Evolutionary conservation across 2,113 vertebrate genomes (phyloP).

Genomic region (Oncorhynchus mykiss): DNA sequence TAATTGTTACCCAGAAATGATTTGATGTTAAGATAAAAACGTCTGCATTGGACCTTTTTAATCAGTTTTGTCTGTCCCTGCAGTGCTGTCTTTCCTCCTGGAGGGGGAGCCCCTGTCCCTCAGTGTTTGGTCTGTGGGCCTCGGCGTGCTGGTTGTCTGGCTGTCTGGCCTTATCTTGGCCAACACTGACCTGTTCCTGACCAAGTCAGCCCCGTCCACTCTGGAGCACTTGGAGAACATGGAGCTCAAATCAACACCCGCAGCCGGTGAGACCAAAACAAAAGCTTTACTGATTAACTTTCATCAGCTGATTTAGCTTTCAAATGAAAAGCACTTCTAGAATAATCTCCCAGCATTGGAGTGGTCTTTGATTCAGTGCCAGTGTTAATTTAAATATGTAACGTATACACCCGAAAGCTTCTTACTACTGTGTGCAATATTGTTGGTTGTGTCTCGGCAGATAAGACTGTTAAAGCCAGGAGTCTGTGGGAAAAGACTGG

Average conservation of each 20-base stretch:
- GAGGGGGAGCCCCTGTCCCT: slow-evolving; percentile 12
- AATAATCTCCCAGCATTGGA: too few species aligned
- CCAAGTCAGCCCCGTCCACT: slow-evolving; percentile 7
- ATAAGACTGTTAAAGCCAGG: slow-evolving; percentile 73
- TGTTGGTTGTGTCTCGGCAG: slow-evolving; percentile 22
- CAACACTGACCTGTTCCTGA: slow-evolving; percentile 38
- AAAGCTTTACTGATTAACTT: too few species aligned
- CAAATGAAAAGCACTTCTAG: too few species aligned
- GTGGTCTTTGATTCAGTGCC: too few species aligned
- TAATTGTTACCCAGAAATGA: too few species aligned
- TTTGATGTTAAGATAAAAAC: too few species aligned
- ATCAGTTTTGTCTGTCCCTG: not conserved
- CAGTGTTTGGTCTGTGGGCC: not conserved
- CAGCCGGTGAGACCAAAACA: slow-evolving; percentile 18
- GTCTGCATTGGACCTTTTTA: too few species aligned
- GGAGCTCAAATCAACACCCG: slow-evolving; percentile 24
- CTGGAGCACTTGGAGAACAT: slow-evolving; percentile 5
- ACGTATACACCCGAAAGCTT: too few species aligned
- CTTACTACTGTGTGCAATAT: too few species aligned
- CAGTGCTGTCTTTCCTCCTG: slow-evolving; percentile 8
- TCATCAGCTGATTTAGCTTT: too few species aligned
- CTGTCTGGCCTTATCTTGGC: not conserved
- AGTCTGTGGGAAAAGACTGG: slow-evolving; percentile 77
- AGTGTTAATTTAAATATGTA: too few species aligned
- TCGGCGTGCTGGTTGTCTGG: not conserved